These are phyloP conservation scores for Sinelater perroti DNA, from an alignment of 2,888 invertebrate species.

Conservation along the genomic window DNA sequence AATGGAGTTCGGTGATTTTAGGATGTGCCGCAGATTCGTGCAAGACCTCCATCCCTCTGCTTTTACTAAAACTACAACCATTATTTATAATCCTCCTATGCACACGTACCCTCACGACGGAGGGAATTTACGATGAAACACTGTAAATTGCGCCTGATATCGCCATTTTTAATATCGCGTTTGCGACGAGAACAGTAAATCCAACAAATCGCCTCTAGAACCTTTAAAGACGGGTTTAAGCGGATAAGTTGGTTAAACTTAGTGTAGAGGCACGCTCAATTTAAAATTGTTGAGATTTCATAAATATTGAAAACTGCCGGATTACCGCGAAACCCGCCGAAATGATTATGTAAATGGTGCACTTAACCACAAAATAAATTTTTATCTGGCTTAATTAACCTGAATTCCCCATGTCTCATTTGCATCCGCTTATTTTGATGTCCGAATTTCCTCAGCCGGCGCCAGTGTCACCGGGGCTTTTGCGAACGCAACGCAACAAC, in stretches of 20 bases:
- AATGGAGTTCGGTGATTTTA: constrained; percentile 26
- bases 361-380: constrained; percentile 19
- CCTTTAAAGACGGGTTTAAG: no score
- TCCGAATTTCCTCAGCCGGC: neutral
- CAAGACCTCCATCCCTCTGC: constrained; percentile 15
- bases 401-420: constrained; percentile 10
- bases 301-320: constrained; percentile 15
- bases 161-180: constrained; percentile 5
- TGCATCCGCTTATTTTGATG: constrained; percentile 9
- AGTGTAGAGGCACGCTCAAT: constrained; percentile 4
- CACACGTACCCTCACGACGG: constrained; percentile 6
- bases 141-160: no score
- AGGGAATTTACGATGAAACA: constrained; percentile 5
- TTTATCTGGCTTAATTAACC: constrained; percentile 18
- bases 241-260: no score
- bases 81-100: constrained; percentile 3
- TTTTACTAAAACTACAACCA: constrained; percentile 10
- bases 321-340: constrained; percentile 16
- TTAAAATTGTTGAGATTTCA: constrained; percentile 18
- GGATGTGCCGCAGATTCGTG: constrained; percentile 16
- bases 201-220: no score
- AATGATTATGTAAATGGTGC: constrained; percentile 15
- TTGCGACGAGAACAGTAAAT: no score
- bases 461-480: neutral
- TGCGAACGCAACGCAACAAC: neutral